Conservation (phyloP, 2,113 vertebrate genomes). For the Sphyrna mokarran region DNA sequence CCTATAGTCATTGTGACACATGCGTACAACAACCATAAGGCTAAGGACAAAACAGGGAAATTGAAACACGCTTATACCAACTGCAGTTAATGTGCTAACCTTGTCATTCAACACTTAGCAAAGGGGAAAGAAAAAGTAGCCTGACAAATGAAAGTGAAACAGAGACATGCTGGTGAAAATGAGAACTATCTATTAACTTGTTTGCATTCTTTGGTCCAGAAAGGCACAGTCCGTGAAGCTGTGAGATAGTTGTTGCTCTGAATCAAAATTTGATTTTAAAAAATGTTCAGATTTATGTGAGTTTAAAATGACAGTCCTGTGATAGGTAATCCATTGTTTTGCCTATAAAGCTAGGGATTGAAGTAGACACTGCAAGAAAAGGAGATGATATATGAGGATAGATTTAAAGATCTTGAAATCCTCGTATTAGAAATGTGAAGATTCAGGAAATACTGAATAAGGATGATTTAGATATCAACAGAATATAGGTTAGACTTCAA, state of each 20-base stretch:
- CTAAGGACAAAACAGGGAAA: neutral
- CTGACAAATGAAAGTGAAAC: neutral
- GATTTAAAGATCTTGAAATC: neutral
- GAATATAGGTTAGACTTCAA: neutral
- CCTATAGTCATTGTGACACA: neutral
- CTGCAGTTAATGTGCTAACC: neutral
- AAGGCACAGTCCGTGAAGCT: neutral
- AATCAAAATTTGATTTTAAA: slow-evolving; percentile 38
- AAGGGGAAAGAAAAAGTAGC: neutral
- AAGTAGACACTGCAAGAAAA: neutral
- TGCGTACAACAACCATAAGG: neutral
- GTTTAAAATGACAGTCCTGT: neutral
- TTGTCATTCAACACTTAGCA: neutral
- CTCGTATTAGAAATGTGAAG: neutral
- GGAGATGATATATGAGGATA: neutral
- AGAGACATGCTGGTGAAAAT: neutral
- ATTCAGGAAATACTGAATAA: neutral
- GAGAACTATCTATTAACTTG: neutral
- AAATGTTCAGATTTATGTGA: slow-evolving; percentile 35
- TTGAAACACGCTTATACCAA: neutral
- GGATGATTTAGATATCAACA: neutral
- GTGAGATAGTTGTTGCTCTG: slow-evolving; percentile 40
- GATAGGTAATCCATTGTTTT: neutral
- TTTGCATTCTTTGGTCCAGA: neutral
- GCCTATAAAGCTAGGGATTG: neutral